Conservation (phyloP, 2,113 vertebrate species). For the Malurus cyaneus region DNA sequence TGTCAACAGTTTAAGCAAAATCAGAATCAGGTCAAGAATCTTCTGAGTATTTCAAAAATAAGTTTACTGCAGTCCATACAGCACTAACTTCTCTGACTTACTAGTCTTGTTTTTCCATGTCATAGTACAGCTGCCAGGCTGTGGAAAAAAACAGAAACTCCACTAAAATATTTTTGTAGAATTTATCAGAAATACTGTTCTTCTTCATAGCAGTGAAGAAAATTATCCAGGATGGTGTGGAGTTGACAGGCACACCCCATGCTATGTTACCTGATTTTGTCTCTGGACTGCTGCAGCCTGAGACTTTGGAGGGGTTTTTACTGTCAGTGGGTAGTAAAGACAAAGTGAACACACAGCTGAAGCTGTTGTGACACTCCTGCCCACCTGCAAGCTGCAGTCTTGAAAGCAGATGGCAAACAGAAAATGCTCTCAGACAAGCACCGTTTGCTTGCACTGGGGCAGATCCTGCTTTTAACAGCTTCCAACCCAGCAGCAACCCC, state of each 20-base stretch:
- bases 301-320: background rate
- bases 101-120: background rate
- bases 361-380: conserved; percentile 28
- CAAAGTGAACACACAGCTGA: background rate
- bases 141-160: background rate
- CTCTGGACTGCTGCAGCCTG: background rate
- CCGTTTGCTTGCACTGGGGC: background rate
- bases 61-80: background rate
- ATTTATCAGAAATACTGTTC: background rate
- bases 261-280: background rate
- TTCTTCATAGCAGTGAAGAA: background rate
- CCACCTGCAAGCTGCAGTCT: background rate
- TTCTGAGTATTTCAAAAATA: background rate
- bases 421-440: conserved; percentile 45
- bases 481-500: background rate
- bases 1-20: background rate
- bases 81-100: background rate
- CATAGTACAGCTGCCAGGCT: background rate
- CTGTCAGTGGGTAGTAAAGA: conserved; percentile 24
- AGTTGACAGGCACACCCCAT: conserved; percentile 16
- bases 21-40: background rate
- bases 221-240: background rate
- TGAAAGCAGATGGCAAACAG: conserved; percentile 20
- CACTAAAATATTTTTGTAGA: background rate
- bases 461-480: background rate